A percentile compares a stretch with the other conserved stretches of the same genome.
Evolutionary conservation across 23 tunicate species (phyloP).

Genomic region (Aplidium turbinatum): DNA sequence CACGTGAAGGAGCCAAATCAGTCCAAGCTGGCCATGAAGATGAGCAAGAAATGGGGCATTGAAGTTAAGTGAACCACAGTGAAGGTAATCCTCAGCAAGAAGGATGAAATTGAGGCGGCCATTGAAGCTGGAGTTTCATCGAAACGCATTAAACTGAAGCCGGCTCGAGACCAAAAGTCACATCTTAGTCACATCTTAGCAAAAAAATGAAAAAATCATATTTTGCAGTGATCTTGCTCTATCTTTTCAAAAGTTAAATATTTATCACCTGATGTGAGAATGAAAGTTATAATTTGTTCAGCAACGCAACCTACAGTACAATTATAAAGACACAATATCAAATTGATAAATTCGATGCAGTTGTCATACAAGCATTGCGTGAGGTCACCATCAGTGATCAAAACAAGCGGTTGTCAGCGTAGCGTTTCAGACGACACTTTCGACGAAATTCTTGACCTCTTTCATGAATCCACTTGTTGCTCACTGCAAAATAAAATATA

Average conservation of each 20-base stretch:
- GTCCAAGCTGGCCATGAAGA: conserved; percentile 38
- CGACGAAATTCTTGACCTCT: conserved; percentile 92
- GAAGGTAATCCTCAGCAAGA: conserved; percentile 34
- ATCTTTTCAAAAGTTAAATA: too few relatives aligned
- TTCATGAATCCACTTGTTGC: conserved; percentile 98
- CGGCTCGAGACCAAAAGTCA: conserved; percentile 3
- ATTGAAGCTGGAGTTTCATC: conserved; percentile 18
- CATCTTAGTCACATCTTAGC: too few relatives aligned
- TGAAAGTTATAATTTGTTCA: too few relatives aligned
- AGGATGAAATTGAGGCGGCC: conserved; percentile 28
- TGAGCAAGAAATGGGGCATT: conserved; percentile 40
- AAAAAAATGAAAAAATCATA: too few relatives aligned
- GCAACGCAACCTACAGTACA: too few relatives aligned
- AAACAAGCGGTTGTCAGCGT: background rate
- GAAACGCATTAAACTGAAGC: conserved; percentile 28
- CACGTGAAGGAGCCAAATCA: conserved; percentile 24
- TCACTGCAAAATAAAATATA: too few relatives aligned
- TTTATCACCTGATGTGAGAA: too few relatives aligned
- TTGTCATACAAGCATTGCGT: too few relatives aligned
- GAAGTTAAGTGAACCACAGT: conserved; percentile 27
- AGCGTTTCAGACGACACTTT: conserved; percentile 45
- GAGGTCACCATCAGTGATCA: too few relatives aligned
- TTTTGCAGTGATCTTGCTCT: too few relatives aligned
- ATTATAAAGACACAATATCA: too few relatives aligned
- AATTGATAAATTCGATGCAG: too few relatives aligned